Evolutionary conservation across 2,113 vertebrate species (phyloP).

Genomic region (Ascaphus truei): DNA sequence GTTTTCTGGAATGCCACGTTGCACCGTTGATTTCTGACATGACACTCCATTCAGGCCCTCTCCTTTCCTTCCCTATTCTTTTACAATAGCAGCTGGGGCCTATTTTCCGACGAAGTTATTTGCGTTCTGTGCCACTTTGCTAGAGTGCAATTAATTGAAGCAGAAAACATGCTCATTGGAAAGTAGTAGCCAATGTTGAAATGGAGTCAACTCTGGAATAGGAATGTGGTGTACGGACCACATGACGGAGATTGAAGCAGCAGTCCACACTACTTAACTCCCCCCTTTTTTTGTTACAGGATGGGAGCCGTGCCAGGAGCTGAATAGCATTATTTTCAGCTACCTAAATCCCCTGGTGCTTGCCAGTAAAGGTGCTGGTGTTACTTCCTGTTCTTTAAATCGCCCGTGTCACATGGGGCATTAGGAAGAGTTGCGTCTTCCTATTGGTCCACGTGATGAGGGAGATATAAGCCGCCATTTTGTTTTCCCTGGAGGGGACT

Average conservation of each 20-base stretch:
- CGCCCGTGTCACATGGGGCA: no score
- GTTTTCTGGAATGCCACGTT: conserved; percentile 80
- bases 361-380: no score
- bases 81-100: conserved; percentile 72
- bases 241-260: no score
- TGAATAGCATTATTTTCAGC: no score
- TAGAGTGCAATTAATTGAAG: conserved; percentile 69
- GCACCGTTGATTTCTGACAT: conserved; percentile 81
- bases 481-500: not conserved
- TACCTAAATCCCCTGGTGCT: no score
- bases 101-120: conserved; percentile 70
- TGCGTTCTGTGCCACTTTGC: conserved; percentile 64
- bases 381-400: no score
- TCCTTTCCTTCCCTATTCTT: conserved; percentile 57
- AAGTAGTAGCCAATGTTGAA: conserved; percentile 37
- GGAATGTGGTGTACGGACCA: no score
- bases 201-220: conserved; percentile 9
- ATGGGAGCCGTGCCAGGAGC: no score
- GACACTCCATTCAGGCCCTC: conserved; percentile 70
- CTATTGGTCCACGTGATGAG: not conserved
- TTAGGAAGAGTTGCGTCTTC: no score
- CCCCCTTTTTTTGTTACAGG: no score
- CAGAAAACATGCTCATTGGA: conserved; percentile 45
- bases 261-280: no score
- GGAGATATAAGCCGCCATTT: no score